A percentile compares a stretch with the other conserved stretches of the same genome.
Evolutionary conservation across 2,888 invertebrate species (phyloP).

Genomic region (Lycaena phlaeas): DNA sequence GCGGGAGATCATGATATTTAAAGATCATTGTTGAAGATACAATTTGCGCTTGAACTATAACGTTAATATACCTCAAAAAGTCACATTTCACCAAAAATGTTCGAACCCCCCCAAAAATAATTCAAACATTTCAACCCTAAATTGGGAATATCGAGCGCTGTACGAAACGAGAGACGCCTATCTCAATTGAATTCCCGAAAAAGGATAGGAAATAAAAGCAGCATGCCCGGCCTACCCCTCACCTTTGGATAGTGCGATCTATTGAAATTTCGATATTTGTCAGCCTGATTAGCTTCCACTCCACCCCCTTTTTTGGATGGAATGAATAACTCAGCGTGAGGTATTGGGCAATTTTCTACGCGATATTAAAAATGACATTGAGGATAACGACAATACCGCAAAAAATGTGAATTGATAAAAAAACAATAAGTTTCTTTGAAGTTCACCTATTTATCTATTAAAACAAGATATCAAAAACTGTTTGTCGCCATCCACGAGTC

Average conservation of each 20-base stretch:
- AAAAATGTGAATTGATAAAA: too few species aligned
- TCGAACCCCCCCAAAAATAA: slow-evolving; percentile 6
- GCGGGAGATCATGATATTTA: too few species aligned
- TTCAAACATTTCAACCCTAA: slow-evolving; percentile 38
- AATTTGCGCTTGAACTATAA: too few species aligned
- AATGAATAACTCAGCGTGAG: slow-evolving; percentile 61
- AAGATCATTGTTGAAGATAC: too few species aligned
- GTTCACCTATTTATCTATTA: too few species aligned
- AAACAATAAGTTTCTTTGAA: too few species aligned
- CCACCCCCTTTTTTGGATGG: slow-evolving; percentile 37
- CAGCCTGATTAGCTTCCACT: slow-evolving; percentile 64
- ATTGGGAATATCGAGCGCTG: slow-evolving; percentile 56
- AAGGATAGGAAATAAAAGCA: slow-evolving; percentile 59
- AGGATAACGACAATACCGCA: slow-evolving; percentile 1
- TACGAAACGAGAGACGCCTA: slow-evolving; percentile 57
- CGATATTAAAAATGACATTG: slow-evolving; percentile 14
- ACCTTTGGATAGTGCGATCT: slow-evolving; percentile 48
- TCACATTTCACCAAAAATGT: background rate
- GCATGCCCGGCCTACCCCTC: slow-evolving; percentile 29
- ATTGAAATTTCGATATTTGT: slow-evolving; percentile 65
- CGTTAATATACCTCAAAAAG: too few species aligned
- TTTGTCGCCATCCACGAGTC: too few species aligned
- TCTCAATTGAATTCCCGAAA: slow-evolving; percentile 69
- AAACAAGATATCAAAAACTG: too few species aligned
- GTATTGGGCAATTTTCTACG: slow-evolving; percentile 34